phyloP scores from a whole-genome alignment of 2,797 vertebrate species.

The Paguma larvata region DNA sequence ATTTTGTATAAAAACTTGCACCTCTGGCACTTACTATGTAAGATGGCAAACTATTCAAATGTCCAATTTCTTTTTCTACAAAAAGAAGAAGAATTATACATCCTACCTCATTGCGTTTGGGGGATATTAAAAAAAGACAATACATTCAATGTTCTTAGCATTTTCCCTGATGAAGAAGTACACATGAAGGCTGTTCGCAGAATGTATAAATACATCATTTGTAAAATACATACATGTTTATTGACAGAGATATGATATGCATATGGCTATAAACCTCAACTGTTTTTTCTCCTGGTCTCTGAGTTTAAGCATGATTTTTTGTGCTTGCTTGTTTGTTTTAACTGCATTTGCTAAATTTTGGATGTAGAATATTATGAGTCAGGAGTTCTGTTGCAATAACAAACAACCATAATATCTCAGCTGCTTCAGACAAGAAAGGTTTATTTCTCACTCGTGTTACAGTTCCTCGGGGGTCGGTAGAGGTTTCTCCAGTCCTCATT shows the following conservation, averaged over 20 bases:
- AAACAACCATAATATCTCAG: neutral
- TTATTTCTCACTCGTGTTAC: neutral
- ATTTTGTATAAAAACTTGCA: slow-evolving; percentile 10
- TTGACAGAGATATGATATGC: neutral
- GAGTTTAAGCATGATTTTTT: neutral
- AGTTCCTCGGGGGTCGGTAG: neutral
- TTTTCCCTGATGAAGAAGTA: neutral
- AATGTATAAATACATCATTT: neutral
- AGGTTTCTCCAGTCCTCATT: neutral
- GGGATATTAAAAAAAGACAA: neutral
- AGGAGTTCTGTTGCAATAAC: neutral
- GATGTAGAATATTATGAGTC: neutral
- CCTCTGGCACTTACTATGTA: neutral
- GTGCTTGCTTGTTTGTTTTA: neutral
- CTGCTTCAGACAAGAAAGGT: neutral
- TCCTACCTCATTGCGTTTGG: neutral
- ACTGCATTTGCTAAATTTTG: neutral
- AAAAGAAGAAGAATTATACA: slow-evolving; percentile 11
- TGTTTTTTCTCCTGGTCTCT: neutral
- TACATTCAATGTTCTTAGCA: neutral
- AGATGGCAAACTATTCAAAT: neutral
- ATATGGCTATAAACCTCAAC: neutral
- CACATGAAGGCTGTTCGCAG: neutral
- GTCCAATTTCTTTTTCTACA: slow-evolving; percentile 3
- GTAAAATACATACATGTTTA: neutral